These are phyloP conservation scores for Drosophila helvetica DNA, from an alignment of 2,888 invertebrate genomes.

Conservation along the genomic window DNA sequence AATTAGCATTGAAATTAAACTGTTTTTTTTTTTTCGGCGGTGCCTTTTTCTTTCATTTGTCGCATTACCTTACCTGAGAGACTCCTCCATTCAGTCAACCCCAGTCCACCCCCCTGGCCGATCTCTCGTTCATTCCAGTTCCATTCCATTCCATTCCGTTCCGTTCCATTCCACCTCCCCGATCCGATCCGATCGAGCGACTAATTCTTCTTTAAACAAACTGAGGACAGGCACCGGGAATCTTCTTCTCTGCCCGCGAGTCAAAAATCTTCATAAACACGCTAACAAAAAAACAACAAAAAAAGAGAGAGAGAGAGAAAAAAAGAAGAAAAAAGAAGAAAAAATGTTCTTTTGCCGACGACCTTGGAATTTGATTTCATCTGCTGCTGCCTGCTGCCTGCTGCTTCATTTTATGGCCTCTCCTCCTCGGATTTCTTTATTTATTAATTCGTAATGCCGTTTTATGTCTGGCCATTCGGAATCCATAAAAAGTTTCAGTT, in stretches of 20 bases:
- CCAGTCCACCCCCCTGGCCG: neutral
- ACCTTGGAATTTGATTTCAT: slow-evolving; percentile 68
- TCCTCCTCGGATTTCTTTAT: slow-evolving; percentile 48
- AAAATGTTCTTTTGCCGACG: slow-evolving; percentile 56
- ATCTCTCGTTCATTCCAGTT: slow-evolving; percentile 48
- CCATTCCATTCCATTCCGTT: slow-evolving; percentile 9
- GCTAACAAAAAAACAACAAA: slow-evolving; percentile 55
- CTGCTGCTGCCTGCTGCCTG: slow-evolving; percentile 37
- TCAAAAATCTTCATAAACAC: slow-evolving; percentile 62
- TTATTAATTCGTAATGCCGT: slow-evolving; percentile 64
- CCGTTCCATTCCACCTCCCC: slow-evolving; percentile 25
- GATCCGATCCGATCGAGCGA: slow-evolving; percentile 63
- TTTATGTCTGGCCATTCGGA: slow-evolving; percentile 52
- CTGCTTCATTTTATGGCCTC: slow-evolving; percentile 48
- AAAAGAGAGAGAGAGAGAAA: slow-evolving; percentile 16
- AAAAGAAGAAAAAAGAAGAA: neutral
- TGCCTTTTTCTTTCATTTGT: slow-evolving; percentile 41
- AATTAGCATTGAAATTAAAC: slow-evolving; percentile 70
- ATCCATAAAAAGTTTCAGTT: slow-evolving; percentile 41
- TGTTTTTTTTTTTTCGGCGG: slow-evolving; percentile 29
- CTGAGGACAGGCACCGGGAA: slow-evolving; percentile 18
- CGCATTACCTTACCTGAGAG: slow-evolving; percentile 57
- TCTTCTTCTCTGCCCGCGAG: slow-evolving; percentile 1
- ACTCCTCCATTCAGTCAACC: slow-evolving; percentile 16
- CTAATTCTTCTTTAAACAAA: slow-evolving; percentile 75